Percentiles rank a stretch among this genome's conserved stretches.
phyloP scores from a whole-genome alignment of 2,113 vertebrate genomes.

The Nannobrachium achirus region DNA sequence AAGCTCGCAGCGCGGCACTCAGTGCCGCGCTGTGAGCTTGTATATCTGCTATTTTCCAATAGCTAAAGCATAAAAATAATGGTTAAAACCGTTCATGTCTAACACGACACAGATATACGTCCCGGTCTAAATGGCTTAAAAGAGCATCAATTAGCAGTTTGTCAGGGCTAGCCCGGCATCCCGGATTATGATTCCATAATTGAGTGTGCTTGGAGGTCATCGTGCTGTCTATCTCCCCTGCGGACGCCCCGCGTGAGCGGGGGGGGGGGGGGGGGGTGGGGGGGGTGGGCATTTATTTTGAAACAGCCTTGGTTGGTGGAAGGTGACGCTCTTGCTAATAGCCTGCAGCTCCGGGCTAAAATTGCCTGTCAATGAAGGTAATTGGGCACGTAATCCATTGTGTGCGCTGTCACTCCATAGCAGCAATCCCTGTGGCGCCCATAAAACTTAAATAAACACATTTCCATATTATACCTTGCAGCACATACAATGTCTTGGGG shows the following conservation, averaged over 20 bases:
- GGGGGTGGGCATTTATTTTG: slow-evolving; percentile 53
- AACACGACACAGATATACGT: no score
- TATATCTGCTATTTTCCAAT: no score
- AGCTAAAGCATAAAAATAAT: no score
- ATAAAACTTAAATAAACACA: neutral
- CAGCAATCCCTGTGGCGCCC: slow-evolving; percentile 11
- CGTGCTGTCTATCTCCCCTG: slow-evolving; percentile 39
- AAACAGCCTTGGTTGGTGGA: slow-evolving; percentile 48
- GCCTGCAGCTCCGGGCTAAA: slow-evolving; percentile 61
- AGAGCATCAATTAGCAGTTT: slow-evolving; percentile 63
- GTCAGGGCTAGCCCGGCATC: slow-evolving; percentile 47
- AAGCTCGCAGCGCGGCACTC: no score
- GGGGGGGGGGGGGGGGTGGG: no score
- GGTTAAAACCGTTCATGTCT: no score
- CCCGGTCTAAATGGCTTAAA: no score
- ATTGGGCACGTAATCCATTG: slow-evolving; percentile 63
- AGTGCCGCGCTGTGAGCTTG: no score
- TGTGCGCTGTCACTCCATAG: slow-evolving; percentile 55
- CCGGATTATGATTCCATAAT: slow-evolving; percentile 69
- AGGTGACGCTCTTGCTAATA: slow-evolving; percentile 70
- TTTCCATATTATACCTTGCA: no score
- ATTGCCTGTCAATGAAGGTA: slow-evolving; percentile 73
- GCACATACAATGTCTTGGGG: no score
- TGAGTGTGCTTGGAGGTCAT: slow-evolving; percentile 65
- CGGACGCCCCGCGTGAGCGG: neutral